Evolutionary conservation across 1,140 invertebrate species (phyloP).

Genomic region (Anthonomus grandis): DNA sequence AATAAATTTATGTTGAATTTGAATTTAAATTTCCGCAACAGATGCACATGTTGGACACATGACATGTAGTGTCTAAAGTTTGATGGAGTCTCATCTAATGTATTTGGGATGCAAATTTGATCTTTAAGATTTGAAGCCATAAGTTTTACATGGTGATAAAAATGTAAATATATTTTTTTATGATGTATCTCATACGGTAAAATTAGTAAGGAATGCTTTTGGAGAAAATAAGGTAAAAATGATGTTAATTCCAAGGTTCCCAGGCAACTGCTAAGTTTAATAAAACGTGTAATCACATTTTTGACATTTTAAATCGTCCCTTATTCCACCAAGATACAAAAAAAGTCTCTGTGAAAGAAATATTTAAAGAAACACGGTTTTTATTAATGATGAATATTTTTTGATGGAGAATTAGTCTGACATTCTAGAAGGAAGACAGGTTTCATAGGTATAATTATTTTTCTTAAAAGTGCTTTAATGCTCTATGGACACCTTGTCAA

Average conservation of each 20-base stretch:
- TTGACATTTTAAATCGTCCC: conserved; percentile 39
- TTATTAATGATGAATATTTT: conserved; percentile 1
- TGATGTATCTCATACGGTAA: too few relatives aligned
- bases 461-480: conserved; percentile 12
- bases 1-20: too few relatives aligned
- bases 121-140: background rate
- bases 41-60: too few relatives aligned
- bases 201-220: too few relatives aligned
- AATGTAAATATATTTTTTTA: too few relatives aligned
- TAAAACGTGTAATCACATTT: conserved; percentile 34
- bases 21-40: too few relatives aligned
- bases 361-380: conserved; percentile 1
- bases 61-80: too few relatives aligned
- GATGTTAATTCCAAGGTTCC: conserved; percentile 27
- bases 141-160: too few relatives aligned
- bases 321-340: conserved; percentile 6
- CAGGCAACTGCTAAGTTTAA: conserved; percentile 34
- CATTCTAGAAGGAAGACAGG: conserved; percentile 10
- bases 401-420: conserved; percentile 1
- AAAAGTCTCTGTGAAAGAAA: conserved; percentile 6
- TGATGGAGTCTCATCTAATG: too few relatives aligned
- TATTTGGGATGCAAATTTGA: too few relatives aligned
- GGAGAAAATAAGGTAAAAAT: conserved; percentile 28
- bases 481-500: background rate
- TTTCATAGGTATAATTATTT: conserved; percentile 7